phyloP scores from a whole-genome alignment of 2,797 vertebrate genomes.

The Discoglossus pictus region DNA sequence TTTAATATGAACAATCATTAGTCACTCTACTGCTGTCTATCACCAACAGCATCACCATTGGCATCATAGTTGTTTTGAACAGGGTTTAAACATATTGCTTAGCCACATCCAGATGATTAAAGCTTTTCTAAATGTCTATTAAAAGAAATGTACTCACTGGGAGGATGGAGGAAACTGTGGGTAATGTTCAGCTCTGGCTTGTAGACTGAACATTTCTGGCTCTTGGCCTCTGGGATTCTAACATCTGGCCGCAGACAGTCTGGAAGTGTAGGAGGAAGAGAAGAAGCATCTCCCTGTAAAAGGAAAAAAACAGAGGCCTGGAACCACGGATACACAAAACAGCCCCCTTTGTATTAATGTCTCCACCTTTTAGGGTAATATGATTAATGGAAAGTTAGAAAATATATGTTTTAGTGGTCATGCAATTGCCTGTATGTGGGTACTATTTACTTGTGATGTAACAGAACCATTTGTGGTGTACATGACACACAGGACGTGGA shows the following conservation, averaged over 20 bases:
- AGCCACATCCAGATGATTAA: constrained; percentile 76
- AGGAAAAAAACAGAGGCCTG: constrained; percentile 49
- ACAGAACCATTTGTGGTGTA: not conserved
- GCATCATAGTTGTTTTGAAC: constrained; percentile 62
- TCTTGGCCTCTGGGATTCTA: constrained; percentile 75
- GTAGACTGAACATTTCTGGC: constrained; percentile 83
- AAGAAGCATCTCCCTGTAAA: constrained; percentile 68
- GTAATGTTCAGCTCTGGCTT: constrained; percentile 67
- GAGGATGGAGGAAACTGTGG: constrained; percentile 88
- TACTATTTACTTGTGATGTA: constrained; percentile 44
- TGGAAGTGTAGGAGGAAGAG: constrained; percentile 70
- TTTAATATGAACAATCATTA: constrained; percentile 14
- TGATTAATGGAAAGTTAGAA: constrained; percentile 56
- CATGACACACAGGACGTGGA: too few species aligned
- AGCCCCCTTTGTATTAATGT: constrained; percentile 65
- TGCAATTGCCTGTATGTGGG: constrained; percentile 2
- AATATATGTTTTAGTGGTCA: constrained; percentile 12
- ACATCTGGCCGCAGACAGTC: constrained; percentile 88
- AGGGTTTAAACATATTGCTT: constrained; percentile 67
- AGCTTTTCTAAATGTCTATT: constrained; percentile 68
- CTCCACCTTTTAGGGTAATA: constrained; percentile 64
- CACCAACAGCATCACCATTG: constrained; percentile 53
- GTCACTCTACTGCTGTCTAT: constrained; percentile 9
- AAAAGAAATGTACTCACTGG: constrained; percentile 81
- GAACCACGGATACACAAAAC: constrained; percentile 62